Evolutionary conservation across 2,888 invertebrate species (phyloP), one percentile per base, ranked within the genome.

Genomic region (Maniola hyperantus): DNA sequence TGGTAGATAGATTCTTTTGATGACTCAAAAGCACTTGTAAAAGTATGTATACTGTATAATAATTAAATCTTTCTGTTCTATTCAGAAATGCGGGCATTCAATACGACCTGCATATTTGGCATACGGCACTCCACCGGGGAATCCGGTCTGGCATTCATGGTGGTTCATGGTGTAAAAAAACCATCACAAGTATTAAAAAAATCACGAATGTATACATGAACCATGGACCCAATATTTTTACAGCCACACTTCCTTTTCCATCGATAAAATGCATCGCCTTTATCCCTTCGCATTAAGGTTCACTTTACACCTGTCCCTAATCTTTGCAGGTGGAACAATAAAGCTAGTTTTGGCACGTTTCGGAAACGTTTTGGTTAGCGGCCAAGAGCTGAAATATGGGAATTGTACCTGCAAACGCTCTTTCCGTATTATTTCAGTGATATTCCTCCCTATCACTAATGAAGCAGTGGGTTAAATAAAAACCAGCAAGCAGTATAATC

Each of bases 321-420:
- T 33, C 26, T 33, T 65, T 62, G 34, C 53, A n/a, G 42, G 26
- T 64, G 53, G 26, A 63, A 67, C 59, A 42, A 59, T 63, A 67
- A 64, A 69, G 44, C 50, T 54, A 59, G 58, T 64, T 65, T 62
- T 54, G 65, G 64, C 51, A 54, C 63, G 57, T 50, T 48, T 53
- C 15, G 34, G 48, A 34, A 48, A n/a, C 59, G 46, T 62, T 61
- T 61, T 67, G 69, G 69, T 67, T 62, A 46, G 51, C 53, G 36
- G 67, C 69, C 67, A 69, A 67, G 53, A 65, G 36, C 50, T 63
- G 55, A 67, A 67, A 69, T 69, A 62, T 65, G 64, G 20, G 54
- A 69, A 54, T 59, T 59, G 55, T 55, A 57, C 44, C 62, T 59
- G 53, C 39, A 54, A 65, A 67, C 15, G 42, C 58, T 55, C 51